Conservation (phyloP, 2,888 invertebrate species). For the Brachylomia viminalis region DNA sequence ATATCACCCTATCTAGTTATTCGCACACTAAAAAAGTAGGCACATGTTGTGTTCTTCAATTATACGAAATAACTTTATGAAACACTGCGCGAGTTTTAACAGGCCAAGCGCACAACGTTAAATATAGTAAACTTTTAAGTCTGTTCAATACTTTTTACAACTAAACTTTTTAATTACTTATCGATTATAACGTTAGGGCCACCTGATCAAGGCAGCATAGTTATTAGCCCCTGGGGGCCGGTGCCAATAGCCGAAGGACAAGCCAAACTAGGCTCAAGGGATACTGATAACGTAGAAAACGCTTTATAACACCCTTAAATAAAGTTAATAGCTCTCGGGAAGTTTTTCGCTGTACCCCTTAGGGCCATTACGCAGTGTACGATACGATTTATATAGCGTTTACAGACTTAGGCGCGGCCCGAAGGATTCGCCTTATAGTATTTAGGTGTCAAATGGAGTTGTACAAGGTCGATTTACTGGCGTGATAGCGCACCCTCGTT, state of each 20-base stretch:
- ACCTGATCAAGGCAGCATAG: slow-evolving; percentile 64
- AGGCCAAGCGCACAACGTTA: slow-evolving; percentile 28
- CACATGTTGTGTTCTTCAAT: slow-evolving; percentile 12
- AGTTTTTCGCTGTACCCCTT: slow-evolving; percentile 88
- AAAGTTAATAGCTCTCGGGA: slow-evolving; percentile 88
- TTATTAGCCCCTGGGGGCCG: slow-evolving; percentile 70
- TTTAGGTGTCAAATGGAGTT: slow-evolving; percentile 85
- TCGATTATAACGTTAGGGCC: slow-evolving; percentile 62
- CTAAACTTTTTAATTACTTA: slow-evolving; percentile 67
- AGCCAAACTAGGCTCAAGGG: slow-evolving; percentile 82
- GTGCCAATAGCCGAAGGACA: slow-evolving; percentile 83
- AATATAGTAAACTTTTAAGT: slow-evolving; percentile 52
- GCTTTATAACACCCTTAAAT: slow-evolving; percentile 89
- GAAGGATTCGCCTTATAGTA: slow-evolving; percentile 81
- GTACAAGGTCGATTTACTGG: slow-evolving; percentile 82
- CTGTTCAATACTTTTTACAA: slow-evolving; percentile 53
- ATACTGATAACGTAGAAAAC: slow-evolving; percentile 88
- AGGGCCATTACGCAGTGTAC: slow-evolving; percentile 86
- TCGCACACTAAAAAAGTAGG: neutral
- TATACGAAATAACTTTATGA: slow-evolving; percentile 17
- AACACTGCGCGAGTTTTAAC: slow-evolving; percentile 36
- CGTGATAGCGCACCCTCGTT: slow-evolving; percentile 75
- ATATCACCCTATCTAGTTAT: neutral
- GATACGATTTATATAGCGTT: slow-evolving; percentile 87
- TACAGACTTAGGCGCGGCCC: slow-evolving; percentile 82